Evolutionary conservation across 2,113 vertebrate genomes (phyloP), one percentile per base, ranked within the genome.

Genomic region (Caranx ignobilis): DNA sequence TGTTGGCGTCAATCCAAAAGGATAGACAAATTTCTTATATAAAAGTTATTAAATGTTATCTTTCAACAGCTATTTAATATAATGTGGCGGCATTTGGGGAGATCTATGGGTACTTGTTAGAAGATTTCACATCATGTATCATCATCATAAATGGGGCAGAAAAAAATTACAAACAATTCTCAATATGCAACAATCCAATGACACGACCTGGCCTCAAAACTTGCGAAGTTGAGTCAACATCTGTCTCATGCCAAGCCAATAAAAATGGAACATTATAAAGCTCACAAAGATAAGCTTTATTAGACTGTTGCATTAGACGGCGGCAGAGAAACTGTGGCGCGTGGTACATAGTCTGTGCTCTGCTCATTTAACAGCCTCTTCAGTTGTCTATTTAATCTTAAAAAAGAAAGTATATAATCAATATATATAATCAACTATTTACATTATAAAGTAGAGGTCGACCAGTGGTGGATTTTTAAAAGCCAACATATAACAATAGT

Each of bases 251-350:
- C n/a, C 34, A 34, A 45, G 39, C 26, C 59, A 47, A 34, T 55
- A 62, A 63, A 69, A 56, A n/a, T 2, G 10, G 2, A 16, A 48
- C 11, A 15, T 48, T 13, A 67, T 74, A 19, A 81, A 47, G 19
- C 11, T 80, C 52, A 52, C 18, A 60, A 74, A 63, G 56, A 68
- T 68, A 55, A 62, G 26, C 8, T 81, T 69, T 69, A 75, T 61
- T 67, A 7, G 4, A n/a, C 43, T 62, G 21, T 31, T 59, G 7
- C 13, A 15, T 34, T 41, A 31, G 8, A 52, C 54, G 73, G 26
- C 11, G 39, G 31, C 9, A 15, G 15, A 18, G 26, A 48, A 43
- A 18, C 52, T 48, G 19, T 56, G 16, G 16, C 6, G 34, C 32
- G 16, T 6, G 9, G 6, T 5, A 35, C 59, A 61, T 19, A 19